Conservation (phyloP, 2,797 vertebrate genomes). For the Rhynchotus rufescens region DNA sequence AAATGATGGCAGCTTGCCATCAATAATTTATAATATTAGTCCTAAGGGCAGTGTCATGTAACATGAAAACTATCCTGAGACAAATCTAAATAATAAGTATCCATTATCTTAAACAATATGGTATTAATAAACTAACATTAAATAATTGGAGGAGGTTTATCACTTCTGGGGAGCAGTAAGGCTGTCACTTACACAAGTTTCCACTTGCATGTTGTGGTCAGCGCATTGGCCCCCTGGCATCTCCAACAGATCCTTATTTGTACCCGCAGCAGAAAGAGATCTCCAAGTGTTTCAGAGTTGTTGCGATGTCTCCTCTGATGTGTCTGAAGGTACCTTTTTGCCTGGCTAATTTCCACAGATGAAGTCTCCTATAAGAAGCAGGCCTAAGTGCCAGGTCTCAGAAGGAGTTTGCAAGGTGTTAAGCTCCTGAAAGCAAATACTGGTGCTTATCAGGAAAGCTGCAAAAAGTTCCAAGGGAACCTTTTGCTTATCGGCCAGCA, state of each 20-base stretch:
- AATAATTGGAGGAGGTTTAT: not conserved
- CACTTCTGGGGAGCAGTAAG: not conserved
- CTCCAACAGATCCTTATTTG: not conserved
- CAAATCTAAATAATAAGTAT: conserved; percentile 21
- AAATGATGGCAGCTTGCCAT: conserved; percentile 44
- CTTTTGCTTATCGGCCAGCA: not conserved
- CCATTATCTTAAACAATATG: conserved; percentile 13
- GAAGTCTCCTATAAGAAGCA: not conserved
- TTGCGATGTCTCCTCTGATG: not conserved
- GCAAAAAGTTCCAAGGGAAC: not conserved
- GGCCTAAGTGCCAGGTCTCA: not conserved
- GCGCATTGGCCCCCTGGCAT: not conserved
- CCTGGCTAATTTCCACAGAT: not conserved
- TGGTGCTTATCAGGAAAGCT: not conserved
- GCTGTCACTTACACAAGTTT: not conserved
- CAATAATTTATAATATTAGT: conserved; percentile 48
- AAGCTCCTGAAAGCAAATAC: not conserved
- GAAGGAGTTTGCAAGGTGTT: not conserved
- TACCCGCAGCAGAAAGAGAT: not conserved
- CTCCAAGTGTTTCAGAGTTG: not conserved
- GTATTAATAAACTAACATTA: conserved; percentile 13
- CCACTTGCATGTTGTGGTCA: not conserved
- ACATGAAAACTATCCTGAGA: conserved; percentile 20
- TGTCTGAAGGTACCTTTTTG: not conserved
- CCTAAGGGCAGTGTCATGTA: conserved; percentile 38